Evolutionary conservation across 2,888 invertebrate genomes (phyloP), one percentile per base, ranked within the genome.

Genomic region (Endomychus coccineus): DNA sequence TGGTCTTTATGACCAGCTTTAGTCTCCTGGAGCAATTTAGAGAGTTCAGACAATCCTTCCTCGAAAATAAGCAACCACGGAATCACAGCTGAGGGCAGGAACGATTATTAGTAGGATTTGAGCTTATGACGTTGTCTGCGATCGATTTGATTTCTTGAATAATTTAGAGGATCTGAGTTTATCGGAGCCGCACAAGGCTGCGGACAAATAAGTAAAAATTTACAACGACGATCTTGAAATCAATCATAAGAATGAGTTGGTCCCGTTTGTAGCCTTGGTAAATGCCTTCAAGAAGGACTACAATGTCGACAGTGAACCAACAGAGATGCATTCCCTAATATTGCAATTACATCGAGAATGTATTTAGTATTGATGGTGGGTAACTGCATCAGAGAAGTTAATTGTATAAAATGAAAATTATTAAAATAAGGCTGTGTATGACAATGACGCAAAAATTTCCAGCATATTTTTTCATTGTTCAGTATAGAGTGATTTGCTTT

Each of bases 401-500:
- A 25, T 25, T 25, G 9, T 29, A 11, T 15, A 29, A 29, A 29
- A 29, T 29, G 6, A 29, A 29, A 29, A 29, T 29, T 29, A 36
- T 36, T 14, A 37, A 37, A 37, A 36, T 36, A 36, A 36, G 34
- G 14, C 37, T 37, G 11, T 34, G 37, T 17, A 37, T 27, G 5
- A 39, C 27, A 28, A 39, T 39, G 35, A 15, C 7, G 17, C 37
- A 35, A 34, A 37, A 37, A 13, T 23, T 15, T 6, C 16, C 36
- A 15, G 13, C 21, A 22, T 15, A 37, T 12, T 12, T 37, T 2
- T 36, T n/a, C 37, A 9, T 1, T 37, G 9, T 12, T 37, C 10
- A 39, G 39, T 15, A 39, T 36, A 34, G 36, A 38, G 28, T 38
- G 28, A 39, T 36, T 27, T 27, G 31, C 28, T 39, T 19, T 24